Percentiles rank a stretch among this genome's conserved stretches.
These are phyloP conservation scores for Allobates femoralis DNA, from an alignment of 2,797 vertebrate species.

Conservation along the genomic window DNA sequence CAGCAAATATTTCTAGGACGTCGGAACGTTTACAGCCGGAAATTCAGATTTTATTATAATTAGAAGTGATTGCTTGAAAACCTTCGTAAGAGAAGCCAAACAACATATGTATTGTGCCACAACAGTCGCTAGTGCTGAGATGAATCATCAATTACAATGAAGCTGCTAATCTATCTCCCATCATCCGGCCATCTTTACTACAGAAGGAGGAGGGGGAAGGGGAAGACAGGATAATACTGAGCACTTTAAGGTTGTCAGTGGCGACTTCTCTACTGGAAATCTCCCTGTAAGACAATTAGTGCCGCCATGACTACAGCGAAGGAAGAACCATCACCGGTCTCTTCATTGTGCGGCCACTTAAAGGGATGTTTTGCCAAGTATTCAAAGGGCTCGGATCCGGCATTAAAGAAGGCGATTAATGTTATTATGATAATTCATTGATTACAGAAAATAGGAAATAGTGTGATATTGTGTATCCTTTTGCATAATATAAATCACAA, in stretches of 20 bases:
- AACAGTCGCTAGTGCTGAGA: neutral
- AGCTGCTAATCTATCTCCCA: neutral
- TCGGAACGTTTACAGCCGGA: neutral
- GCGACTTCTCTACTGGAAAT: neutral
- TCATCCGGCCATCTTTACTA: neutral
- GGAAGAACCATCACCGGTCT: neutral
- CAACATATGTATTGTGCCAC: neutral
- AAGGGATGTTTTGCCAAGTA: too few species aligned
- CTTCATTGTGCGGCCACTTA: neutral
- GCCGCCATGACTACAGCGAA: neutral
- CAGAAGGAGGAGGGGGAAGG: neutral
- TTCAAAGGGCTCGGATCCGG: too few species aligned
- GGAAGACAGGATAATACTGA: neutral
- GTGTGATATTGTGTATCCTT: too few species aligned
- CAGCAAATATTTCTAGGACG: neutral
- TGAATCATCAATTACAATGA: slow-evolving; percentile 5
- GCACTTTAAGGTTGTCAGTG: neutral
- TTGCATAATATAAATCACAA: too few species aligned
- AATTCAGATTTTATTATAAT: neutral
- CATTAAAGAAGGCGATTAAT: too few species aligned
- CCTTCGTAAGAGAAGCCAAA: neutral
- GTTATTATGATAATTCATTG: too few species aligned
- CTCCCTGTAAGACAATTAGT: neutral
- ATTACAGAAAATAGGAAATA: too few species aligned
- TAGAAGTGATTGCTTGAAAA: neutral